Evolutionary conservation across 2,113 vertebrate species (phyloP).

Genomic region (Nycticryphes semicollaris): DNA sequence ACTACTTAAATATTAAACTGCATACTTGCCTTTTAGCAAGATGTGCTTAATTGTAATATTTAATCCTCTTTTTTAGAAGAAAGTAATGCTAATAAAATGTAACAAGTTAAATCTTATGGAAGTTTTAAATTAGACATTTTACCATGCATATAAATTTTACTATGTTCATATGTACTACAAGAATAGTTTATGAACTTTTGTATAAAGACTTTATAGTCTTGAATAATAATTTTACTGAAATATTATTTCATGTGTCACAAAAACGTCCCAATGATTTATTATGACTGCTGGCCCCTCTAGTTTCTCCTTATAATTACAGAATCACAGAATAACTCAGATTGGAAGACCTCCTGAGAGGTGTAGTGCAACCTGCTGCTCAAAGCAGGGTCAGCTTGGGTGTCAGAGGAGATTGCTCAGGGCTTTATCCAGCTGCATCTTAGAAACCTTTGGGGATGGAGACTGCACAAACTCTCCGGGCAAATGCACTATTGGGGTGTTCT

Average conservation of each 20-base stretch:
- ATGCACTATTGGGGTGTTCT: neutral
- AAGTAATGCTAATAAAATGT: neutral
- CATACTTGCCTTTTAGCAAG: slow-evolving; percentile 5
- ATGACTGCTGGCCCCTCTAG: neutral
- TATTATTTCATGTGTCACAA: slow-evolving; percentile 7
- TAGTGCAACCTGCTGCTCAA: neutral
- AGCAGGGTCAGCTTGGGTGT: neutral
- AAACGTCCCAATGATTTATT: neutral
- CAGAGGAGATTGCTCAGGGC: neutral
- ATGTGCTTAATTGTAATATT: neutral
- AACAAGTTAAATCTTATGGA: neutral
- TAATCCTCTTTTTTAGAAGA: neutral
- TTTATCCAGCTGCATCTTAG: neutral
- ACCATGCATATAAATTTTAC: neutral
- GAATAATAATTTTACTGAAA: neutral
- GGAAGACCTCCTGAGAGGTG: neutral
- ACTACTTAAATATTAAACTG: slow-evolving; percentile 12
- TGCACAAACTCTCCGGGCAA: neutral
- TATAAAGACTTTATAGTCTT: neutral
- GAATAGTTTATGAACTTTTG: neutral
- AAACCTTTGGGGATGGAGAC: neutral
- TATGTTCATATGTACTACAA: neutral
- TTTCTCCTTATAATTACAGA: neutral
- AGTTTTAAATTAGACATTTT: slow-evolving; percentile 2
- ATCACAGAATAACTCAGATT: neutral